Evolutionary conservation across 2,888 invertebrate genomes (phyloP), one percentile per base, ranked within the genome.

Genomic region (Mantis religiosa): DNA sequence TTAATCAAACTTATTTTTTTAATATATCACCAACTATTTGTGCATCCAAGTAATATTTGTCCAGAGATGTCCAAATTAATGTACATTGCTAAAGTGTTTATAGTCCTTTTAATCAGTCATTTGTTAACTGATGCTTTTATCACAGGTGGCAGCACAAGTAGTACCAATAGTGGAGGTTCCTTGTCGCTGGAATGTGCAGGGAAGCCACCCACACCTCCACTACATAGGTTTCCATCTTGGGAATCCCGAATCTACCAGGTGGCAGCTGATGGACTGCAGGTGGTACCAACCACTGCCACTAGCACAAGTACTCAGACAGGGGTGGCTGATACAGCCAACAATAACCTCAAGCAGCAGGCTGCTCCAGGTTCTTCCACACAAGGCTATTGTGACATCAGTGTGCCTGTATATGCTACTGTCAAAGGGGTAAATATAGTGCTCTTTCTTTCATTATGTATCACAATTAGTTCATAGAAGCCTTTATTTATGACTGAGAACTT

Each of bases 171-270:
- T 89, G 91, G 90, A 34, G 90, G 91, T 83, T 91, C 90, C 47
- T 87, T 90, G 20, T 84, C 89, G 15, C 84, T 86, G 30, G 71
- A 82, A 84, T 88, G 86, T 71, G 87, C 87, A 28, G 85, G 87
- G 20, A 85, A 95, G 90, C 97, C 98, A 0, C 98, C 98, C 25
- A 98, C 98, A 0, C 98, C 98, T 34, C 98, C 98, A 0, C 93
- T 98, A 88, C 98, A 98, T 93, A 95, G 98, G 92, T 97, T 97
- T 93, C 98, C 98, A 7, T 97, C 97, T 91, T 98, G 98, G 98
- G 98, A 98, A 93, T 98, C 98, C n/a, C 96, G 98, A 93, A 98
- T 98, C 92, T 98, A 98, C 93, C 98, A 98, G 94, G 97, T 98
- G 87, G 90, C 90, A 8, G 90, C 90, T 25, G 90, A 94, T 85